Evolutionary conservation across 2,113 vertebrate species (phyloP), one percentile per base, ranked within the genome.

Genomic region (Salvelinus alpinus): DNA sequence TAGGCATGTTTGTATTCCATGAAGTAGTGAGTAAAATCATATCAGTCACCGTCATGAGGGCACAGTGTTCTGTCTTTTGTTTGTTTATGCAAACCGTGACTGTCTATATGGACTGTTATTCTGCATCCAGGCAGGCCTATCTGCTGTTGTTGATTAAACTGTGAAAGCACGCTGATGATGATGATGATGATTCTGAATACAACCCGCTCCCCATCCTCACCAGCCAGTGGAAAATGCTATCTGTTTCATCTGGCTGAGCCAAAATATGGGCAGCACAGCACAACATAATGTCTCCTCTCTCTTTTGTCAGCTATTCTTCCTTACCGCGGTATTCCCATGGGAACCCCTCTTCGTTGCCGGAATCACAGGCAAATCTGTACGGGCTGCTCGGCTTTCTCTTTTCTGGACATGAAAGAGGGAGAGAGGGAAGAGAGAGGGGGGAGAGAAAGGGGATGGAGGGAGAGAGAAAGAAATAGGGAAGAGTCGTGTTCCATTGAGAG

Each of bases 241-340:
- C 89, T 2, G 77, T 90, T 87, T 88, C 86, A 90, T 92, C 88
- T 90, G 2, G 8, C 77, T 80, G 48, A 77, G 88, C 85, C 85
- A 87, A 89, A 88, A 90, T 88, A 90, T 79, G 85, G 89, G 87
- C 86, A 76, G 78, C 82, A 83, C 83, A 87, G 88, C 84, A 84
- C 80, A 88, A 88, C n/a, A n/a, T 24, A n/a, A 62, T 91, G 85
- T 85, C 88, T 79, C 87, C 84, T 87, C 87, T 54, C 24, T 5
- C 83, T 86, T 82, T 85, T 91, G 91, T 92, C 89, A 91, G 91
- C 91, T 92, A 81, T 92, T 90, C 90, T 89, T 81, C 86, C n/a
- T 8, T 78, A 24, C 78, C 4, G 70, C 69, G 80, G 77, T 88
- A 89, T 90, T 90, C 88, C 85, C 87, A 89, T 86, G 90, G 87